Evolutionary conservation across 2,113 vertebrate genomes (phyloP).

Genomic region (Pelecanus crispus): DNA sequence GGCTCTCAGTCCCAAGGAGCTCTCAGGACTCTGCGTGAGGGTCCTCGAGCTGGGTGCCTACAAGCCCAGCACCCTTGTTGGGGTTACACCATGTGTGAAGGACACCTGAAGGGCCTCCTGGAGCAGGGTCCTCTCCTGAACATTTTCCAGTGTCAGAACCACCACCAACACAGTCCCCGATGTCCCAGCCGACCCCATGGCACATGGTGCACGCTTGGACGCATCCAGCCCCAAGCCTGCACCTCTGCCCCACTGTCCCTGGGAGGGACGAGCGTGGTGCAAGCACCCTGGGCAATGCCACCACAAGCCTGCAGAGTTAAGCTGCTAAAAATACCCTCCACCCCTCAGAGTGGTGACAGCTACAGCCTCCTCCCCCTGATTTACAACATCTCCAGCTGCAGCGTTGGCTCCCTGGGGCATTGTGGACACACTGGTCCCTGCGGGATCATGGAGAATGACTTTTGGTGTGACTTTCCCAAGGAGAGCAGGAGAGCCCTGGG

Average conservation of each 20-base stretch:
- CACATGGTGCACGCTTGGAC: rapidly evolving
- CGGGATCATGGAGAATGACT: not conserved
- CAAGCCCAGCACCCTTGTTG: not conserved
- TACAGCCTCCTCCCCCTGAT: not conserved
- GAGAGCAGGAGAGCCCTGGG: not conserved
- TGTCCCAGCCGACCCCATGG: not conserved
- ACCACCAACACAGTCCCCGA: rapidly evolving
- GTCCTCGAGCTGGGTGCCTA: not conserved
- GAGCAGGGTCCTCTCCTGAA: not conserved
- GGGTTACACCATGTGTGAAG: not conserved
- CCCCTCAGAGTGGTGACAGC: not conserved
- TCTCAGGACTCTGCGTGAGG: not conserved
- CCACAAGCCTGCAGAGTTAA: not conserved
- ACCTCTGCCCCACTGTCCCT: rapidly evolving
- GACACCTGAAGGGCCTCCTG: not conserved
- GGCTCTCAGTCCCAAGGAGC: not conserved
- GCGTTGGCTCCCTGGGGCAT: not conserved
- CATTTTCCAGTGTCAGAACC: not conserved
- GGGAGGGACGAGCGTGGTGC: rapidly evolving
- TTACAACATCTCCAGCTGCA: not conserved
- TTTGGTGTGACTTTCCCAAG: not conserved
- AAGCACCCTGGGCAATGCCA: not conserved
- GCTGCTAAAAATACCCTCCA: not conserved
- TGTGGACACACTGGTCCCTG: rapidly evolving
- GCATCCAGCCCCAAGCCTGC: rapidly evolving